Evolutionary conservation across 1,140 invertebrate genomes (phyloP).

Genomic region (Drosophila orena): DNA sequence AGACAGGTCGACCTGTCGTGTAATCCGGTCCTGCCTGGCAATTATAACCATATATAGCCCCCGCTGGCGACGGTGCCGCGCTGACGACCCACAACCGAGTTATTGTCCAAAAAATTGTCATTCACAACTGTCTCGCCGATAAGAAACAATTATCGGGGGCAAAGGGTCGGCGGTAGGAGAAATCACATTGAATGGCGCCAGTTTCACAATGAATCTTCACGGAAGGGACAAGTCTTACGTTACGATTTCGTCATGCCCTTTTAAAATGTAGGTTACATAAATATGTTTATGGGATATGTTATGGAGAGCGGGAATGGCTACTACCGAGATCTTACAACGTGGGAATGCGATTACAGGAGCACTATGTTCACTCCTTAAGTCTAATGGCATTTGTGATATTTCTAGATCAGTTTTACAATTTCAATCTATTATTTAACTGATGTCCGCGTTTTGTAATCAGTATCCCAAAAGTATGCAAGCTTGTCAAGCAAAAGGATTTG

Average conservation of each 20-base stretch:
- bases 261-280: slow-evolving; percentile 45
- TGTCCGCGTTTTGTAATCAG: not conserved
- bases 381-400: not conserved
- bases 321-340: slow-evolving; percentile 9
- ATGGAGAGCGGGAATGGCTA: not conserved
- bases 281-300: slow-evolving; percentile 35
- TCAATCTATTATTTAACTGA: not conserved
- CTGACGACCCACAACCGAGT: slow-evolving; percentile 65
- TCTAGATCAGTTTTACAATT: not conserved
- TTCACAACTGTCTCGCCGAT: slow-evolving; percentile 72
- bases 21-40: slow-evolving; percentile 49
- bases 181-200: slow-evolving; percentile 60
- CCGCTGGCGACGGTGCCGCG: slow-evolving; percentile 45
- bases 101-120: slow-evolving; percentile 61
- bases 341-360: slow-evolving; percentile 12
- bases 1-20: slow-evolving; percentile 52
- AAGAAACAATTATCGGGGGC: slow-evolving; percentile 42
- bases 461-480: slow-evolving; percentile 5
- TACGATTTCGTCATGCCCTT: slow-evolving; percentile 36
- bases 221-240: slow-evolving; percentile 11
- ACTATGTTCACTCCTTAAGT: not conserved
- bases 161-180: slow-evolving; percentile 39
- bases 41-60: slow-evolving; percentile 71
- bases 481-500: not conserved
- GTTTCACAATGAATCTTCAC: slow-evolving; percentile 45